phyloP scores from a whole-genome alignment of 2,113 vertebrate species.

The Cheirogaleus medius region DNA sequence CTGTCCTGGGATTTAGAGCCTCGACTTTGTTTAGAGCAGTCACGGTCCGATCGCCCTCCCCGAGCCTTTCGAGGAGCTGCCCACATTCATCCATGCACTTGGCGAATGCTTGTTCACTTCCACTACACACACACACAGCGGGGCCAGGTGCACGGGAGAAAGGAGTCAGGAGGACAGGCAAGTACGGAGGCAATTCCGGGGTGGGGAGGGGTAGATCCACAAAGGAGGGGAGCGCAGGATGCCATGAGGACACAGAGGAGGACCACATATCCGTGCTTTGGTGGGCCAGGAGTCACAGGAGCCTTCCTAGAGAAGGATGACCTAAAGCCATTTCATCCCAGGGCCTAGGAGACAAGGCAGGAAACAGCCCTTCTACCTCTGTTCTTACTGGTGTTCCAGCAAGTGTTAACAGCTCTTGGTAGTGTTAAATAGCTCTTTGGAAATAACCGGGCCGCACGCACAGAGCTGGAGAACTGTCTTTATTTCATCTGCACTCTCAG shows the following conservation, averaged over 20 bases:
- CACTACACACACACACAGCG: accelerated
- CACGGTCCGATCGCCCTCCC: neutral
- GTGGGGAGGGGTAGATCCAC: neutral
- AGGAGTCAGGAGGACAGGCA: neutral
- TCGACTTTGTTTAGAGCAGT: neutral
- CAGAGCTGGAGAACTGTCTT: no score
- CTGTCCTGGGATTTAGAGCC: neutral
- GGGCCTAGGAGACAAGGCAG: neutral
- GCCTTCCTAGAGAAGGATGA: neutral
- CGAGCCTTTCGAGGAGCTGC: neutral
- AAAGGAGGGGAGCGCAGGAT: neutral
- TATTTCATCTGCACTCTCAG: no score
- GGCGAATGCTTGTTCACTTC: neutral
- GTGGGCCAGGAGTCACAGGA: neutral
- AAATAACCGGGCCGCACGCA: no score
- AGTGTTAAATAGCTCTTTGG: no score
- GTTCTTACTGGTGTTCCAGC: no score
- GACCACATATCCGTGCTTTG: no score
- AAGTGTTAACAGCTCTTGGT: no score
- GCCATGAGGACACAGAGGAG: neutral
- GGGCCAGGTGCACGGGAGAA: neutral
- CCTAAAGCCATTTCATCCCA: neutral
- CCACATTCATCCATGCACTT: neutral
- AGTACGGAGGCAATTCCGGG: neutral
- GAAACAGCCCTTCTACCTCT: neutral